Evolutionary conservation across 2,113 vertebrate species (phyloP), one percentile per base, ranked within the genome.

Genomic region (Poeciliopsis occidentalis): DNA sequence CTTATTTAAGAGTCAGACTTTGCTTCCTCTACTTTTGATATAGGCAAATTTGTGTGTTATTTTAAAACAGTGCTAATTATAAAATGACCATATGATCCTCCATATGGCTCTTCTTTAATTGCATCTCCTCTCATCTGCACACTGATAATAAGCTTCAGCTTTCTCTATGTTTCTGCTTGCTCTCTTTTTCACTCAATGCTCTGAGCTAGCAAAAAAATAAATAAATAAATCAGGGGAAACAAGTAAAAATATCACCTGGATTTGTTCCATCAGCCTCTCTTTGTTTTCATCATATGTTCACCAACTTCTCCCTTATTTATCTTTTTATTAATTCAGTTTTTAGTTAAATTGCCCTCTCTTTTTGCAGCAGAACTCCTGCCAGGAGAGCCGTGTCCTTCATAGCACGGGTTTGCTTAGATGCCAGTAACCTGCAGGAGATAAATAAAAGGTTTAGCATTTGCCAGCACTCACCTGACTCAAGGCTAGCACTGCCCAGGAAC

Each of bases 61-160:
- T 90, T 92, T 81, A 85, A 88, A 89, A 85, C 65, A 76, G 69
- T 85, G 84, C 90, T 93, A 92, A 93, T 93, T 92, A 93, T 92
- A 85, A 88, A 82, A 86, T 88, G 87, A 90, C 90, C 92, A 92
- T 93, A 93, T 89, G 92, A 92, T 91, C 87, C 78, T 90, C 89
- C 92, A 92, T 93, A 93, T 93, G 92, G 90, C 83, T 76, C 64
- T 44, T 90, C 47, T 91, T 69, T 93, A 92, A 93, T 92, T 93
- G 90, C 84, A 51, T 87, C 83, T 88, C 86, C 71, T 87, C 84
- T 92, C 85, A 80, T 90, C 87, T 89, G 70, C 77, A 76, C 78
- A 71, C 70, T 78, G 76, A 78, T 85, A 88, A 87, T 86, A 87
- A 87, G 81, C 86, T 75, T 51, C 84, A 78, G 84, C 84, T 79